Conservation (phyloP, 53 echinoderm and acorn worm species). For the Luidia sarsii region DNA sequence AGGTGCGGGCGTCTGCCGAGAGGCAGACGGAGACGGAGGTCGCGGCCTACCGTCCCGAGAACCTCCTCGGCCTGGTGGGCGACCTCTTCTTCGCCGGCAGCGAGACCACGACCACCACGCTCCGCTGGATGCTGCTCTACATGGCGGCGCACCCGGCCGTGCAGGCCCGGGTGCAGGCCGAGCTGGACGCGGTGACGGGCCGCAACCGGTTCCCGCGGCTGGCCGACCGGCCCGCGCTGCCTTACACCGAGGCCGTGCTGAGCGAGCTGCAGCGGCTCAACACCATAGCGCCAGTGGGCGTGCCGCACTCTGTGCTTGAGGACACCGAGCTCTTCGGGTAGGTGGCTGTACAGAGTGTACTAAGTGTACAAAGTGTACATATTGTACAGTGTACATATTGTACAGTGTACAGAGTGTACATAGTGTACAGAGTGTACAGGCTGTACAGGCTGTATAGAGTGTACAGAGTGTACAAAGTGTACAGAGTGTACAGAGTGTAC, state of each 20-base stretch:
- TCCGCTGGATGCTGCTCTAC: conserved; percentile 31
- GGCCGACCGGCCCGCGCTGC: conserved; percentile 7
- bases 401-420: too few relatives aligned
- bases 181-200: conserved; percentile 7
- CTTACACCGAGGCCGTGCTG: conserved; percentile 34
- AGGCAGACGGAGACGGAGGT: background rate
- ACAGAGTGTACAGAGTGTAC: too few relatives aligned
- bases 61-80: conserved; percentile 12
- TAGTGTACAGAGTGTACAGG: background rate
- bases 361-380: background rate
- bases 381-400: too few relatives aligned
- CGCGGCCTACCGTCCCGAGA: background rate
- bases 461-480: too few relatives aligned
- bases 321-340: conserved; percentile 15
- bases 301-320: background rate
- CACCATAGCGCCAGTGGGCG: conserved; percentile 1
- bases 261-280: conserved; percentile 25
- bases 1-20: too few relatives aligned
- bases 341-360: too few relatives aligned
- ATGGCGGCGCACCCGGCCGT: conserved; percentile 31
- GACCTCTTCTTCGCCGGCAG: conserved; percentile 32
- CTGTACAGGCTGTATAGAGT: too few relatives aligned
- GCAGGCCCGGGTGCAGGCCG: conserved; percentile 7
- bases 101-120: conserved; percentile 26
- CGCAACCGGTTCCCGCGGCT: conserved; percentile 7